Conservation (phyloP, 1,140 invertebrate genomes). For the Heliconius melpomene region DNA sequence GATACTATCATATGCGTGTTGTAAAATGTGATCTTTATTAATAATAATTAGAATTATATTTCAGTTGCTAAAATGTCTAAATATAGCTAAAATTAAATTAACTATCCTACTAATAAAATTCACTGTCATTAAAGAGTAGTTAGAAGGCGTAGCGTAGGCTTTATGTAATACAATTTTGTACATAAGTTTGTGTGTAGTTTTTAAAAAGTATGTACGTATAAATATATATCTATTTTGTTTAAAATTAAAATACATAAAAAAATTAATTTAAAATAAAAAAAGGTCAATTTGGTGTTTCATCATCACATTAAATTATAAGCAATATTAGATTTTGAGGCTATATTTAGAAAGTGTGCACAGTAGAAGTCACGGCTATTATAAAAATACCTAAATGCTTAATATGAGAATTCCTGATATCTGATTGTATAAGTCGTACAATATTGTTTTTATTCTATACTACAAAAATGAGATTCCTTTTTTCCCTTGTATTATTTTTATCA, state of each 20-base stretch:
- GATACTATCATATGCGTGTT: conserved; percentile 49
- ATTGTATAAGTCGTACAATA: too few species aligned
- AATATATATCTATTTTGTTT: neutral
- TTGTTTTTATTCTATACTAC: too few species aligned
- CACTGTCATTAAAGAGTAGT: conserved; percentile 20
- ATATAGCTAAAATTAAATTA: conserved; percentile 8
- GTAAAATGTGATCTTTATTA: conserved; percentile 66
- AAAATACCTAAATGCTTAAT: neutral
- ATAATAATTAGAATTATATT: conserved; percentile 42
- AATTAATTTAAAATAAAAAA: neutral
- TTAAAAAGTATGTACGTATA: neutral
- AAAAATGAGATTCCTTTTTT: too few species aligned
- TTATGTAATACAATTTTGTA: conserved; percentile 21
- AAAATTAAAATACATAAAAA: neutral
- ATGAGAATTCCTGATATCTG: too few species aligned
- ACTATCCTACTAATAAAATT: conserved; percentile 18
- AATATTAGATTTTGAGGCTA: conserved; percentile 3
- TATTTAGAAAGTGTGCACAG: neutral
- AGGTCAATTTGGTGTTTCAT: neutral
- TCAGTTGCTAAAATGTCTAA: conserved; percentile 12
- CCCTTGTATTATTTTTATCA: too few species aligned
- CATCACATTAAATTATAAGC: conserved; percentile 3
- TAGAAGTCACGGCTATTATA: neutral
- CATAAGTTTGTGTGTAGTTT: conserved; percentile 18
- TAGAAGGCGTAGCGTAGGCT: conserved; percentile 47